Evolutionary conservation across 2,888 invertebrate genomes (phyloP).

Genomic region (Eupithecia inturbata): DNA sequence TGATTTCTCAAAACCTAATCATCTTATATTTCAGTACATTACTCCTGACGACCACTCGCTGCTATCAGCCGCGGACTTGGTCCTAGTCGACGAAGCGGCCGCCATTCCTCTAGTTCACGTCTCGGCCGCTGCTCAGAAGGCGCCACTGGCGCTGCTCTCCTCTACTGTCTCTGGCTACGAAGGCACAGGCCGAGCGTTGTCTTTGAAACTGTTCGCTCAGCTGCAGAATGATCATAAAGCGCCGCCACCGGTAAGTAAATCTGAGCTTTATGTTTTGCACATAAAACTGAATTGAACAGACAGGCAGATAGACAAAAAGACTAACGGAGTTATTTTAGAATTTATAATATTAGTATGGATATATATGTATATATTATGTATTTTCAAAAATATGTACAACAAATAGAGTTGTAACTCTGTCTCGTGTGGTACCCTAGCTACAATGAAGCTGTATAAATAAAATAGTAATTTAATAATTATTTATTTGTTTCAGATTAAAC

Average conservation of each 20-base stretch:
- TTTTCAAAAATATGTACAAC: too few relatives aligned
- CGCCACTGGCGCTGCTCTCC: slow-evolving; percentile 96
- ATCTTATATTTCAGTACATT: slow-evolving; percentile 89
- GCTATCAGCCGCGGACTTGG: slow-evolving; percentile 95
- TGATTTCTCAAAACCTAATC: neutral
- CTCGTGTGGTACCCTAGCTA: too few relatives aligned
- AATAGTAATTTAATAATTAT: neutral
- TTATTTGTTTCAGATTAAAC: slow-evolving; percentile 83
- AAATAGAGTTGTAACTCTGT: too few relatives aligned
- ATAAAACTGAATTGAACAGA: too few relatives aligned
- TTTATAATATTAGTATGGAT: too few relatives aligned
- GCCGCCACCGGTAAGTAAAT: slow-evolving; percentile 81
- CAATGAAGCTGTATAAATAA: too few relatives aligned
- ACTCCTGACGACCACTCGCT: slow-evolving; percentile 95
- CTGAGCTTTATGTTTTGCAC: neutral
- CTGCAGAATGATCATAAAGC: slow-evolving; percentile 87
- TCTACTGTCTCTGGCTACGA: slow-evolving; percentile 99
- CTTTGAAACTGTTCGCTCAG: slow-evolving; percentile 96
- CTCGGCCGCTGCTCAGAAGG: slow-evolving; percentile 92
- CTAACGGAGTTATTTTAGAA: too few relatives aligned
- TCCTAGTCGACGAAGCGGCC: slow-evolving; percentile 99
- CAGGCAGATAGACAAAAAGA: too few relatives aligned
- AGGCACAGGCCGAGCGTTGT: slow-evolving; percentile 98
- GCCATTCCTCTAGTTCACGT: slow-evolving; percentile 98
- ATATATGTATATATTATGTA: too few relatives aligned